These are phyloP conservation scores for Taeniopygia guttata DNA, from an alignment of 2,797 vertebrate species.

Conservation along the genomic window DNA sequence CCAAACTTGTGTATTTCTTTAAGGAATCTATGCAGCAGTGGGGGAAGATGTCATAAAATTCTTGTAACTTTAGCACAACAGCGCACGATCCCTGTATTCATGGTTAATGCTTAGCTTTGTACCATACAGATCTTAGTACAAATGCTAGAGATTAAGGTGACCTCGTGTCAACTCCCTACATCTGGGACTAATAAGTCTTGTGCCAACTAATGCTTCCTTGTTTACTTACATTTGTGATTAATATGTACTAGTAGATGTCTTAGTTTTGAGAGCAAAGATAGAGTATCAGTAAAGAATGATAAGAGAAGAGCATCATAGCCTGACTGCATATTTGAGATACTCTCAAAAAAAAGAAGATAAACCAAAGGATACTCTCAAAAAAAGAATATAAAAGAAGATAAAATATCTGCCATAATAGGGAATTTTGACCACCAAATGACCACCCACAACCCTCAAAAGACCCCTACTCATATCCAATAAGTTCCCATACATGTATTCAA, in stretches of 20 bases:
- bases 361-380: background rate
- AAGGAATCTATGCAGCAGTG: background rate
- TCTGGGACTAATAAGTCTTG: background rate
- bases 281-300: background rate
- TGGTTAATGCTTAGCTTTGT: background rate
- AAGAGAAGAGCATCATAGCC: background rate
- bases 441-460: accelerated
- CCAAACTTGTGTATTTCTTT: background rate
- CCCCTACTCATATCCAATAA: background rate
- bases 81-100: accelerated
- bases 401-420: too few species aligned
- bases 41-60: background rate
- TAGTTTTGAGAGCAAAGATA: background rate
- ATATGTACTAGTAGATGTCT: background rate
- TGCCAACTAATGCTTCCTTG: background rate
- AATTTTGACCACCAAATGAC: background rate
- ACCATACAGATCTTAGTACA: background rate
- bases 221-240: background rate
- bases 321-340: background rate
- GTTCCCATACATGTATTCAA: background rate
- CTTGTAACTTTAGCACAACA: background rate
- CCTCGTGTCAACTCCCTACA: background rate
- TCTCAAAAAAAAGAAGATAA: background rate
- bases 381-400: background rate
- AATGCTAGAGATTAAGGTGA: background rate